These are phyloP conservation scores for Myotis findleyi DNA, from an alignment of 2,797 vertebrate species.

Conservation along the genomic window DNA sequence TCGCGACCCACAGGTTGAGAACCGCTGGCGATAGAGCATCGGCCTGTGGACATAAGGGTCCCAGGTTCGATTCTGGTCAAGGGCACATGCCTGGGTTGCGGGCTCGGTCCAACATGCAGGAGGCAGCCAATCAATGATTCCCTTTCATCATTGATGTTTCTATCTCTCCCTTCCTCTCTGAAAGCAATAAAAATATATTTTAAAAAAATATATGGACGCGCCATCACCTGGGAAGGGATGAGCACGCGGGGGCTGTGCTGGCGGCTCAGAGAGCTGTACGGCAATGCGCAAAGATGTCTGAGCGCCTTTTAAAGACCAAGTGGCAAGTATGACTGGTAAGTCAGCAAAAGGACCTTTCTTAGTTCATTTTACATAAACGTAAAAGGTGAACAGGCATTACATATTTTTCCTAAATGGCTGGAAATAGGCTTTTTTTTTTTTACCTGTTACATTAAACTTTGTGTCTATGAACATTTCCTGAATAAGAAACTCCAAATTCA, in stretches of 20 bases:
- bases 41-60: no score
- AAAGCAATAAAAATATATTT: no score
- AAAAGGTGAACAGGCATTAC: not conserved
- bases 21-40: no score
- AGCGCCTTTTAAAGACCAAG: not conserved
- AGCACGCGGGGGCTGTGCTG: not conserved
- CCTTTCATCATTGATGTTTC: no score
- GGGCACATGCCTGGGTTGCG: no score
- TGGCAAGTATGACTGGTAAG: not conserved
- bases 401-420: not conserved
- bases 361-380: not conserved
- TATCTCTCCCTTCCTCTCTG: no score
- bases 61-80: no score
- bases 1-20: no score
- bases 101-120: no score
- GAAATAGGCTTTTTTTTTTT: not conserved
- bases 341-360: not conserved
- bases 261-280: not conserved
- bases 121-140: no score
- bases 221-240: not conserved
- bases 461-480: not conserved
- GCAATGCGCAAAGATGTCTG: not conserved
- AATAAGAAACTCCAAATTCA: slow-evolving; percentile 16
- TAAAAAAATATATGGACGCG: no score
- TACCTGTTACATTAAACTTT: not conserved